Evolutionary conservation across 2,888 invertebrate genomes (phyloP), one percentile per base, ranked within the genome.

Genomic region (Sepiola atlantica): DNA sequence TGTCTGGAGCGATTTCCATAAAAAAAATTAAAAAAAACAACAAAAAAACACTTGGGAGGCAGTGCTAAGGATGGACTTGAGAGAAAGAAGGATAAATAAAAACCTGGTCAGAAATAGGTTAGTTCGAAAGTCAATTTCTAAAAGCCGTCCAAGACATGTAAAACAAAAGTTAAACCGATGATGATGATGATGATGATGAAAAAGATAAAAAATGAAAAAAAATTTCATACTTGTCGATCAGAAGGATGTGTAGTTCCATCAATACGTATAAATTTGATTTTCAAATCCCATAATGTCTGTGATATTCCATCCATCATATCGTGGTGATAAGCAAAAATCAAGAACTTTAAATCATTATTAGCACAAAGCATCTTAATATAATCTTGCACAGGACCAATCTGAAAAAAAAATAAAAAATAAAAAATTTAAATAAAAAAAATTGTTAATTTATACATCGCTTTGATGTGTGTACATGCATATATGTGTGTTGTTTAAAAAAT

Each of bases 301-400:
- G 96, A 95, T 77, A 97, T 95, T 35, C 96, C 96, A 95, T 97
- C 96, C 96, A 97, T 96, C 97, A 97, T 97, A 90, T 95, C 95
- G 91, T 96, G 96, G 94, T 97, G 97, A 95, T 97, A 96, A n/a
- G 97, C 97, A 96, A 97, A 97, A 93, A 97, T 96, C 90, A 97
- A 96, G 94, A 97, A 96, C 96, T 97, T 97, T 45, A 96, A 95
- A 32, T 95, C 95, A 1, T 95, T 95, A 94, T 96, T 96, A 77
- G 97, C 96, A 96, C 97, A 96, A 94, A 97, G 94, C 96, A 97
- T 96, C 94, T 96, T 96, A 6, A 97, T 95, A 95, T 97, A 97
- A 92, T 97, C 97, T 94, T 96, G 96, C 28, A 96, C 97, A 92
- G 97, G 97, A 32, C 97, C 97, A 94, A 97, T 96, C 97, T 97